Conservation (phyloP, 2,888 invertebrate species). For the Cephus pygmeus region DNA sequence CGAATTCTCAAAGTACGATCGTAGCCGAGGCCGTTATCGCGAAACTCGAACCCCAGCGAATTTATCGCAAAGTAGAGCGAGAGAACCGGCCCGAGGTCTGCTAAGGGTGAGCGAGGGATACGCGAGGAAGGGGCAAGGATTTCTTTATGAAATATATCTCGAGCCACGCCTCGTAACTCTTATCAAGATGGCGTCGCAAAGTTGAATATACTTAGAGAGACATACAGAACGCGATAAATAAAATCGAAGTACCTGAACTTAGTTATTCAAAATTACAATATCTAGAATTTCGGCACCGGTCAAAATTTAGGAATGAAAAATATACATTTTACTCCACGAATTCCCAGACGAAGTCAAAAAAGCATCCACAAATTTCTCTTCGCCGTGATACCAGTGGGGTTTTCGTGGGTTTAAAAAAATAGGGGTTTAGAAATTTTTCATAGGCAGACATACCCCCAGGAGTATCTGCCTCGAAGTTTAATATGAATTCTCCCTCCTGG, state of each 20-base stretch:
- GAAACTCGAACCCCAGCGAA: slow-evolving; percentile 28
- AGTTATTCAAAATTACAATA: background rate
- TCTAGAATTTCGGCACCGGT: background rate
- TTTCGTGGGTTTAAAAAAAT: background rate
- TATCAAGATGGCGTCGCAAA: slow-evolving; percentile 44
- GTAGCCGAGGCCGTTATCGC: slow-evolving; percentile 28
- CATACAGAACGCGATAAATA: slow-evolving; percentile 5
- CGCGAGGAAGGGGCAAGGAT: slow-evolving; percentile 18
- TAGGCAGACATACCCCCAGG: background rate
- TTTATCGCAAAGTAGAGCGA: slow-evolving; percentile 38
- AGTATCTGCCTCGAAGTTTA: background rate
- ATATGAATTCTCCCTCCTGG: background rate
- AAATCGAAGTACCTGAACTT: background rate
- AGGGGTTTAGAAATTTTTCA: background rate
- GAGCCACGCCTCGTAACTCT: slow-evolving; percentile 52
- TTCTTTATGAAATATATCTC: slow-evolving; percentile 50
- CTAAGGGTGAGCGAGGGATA: background rate
- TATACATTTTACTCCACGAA: background rate
- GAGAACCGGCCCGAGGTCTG: slow-evolving; percentile 22
- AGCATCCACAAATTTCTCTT: background rate
- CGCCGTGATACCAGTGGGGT: background rate
- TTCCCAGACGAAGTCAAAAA: background rate
- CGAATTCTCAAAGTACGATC: background rate
- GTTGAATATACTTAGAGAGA: slow-evolving; percentile 35
- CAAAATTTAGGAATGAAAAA: background rate